A percentile compares a stretch with the other conserved stretches of the same genome.
phyloP scores from a whole-genome alignment of 2,888 invertebrate genomes.

The Drosophila anomelani region DNA sequence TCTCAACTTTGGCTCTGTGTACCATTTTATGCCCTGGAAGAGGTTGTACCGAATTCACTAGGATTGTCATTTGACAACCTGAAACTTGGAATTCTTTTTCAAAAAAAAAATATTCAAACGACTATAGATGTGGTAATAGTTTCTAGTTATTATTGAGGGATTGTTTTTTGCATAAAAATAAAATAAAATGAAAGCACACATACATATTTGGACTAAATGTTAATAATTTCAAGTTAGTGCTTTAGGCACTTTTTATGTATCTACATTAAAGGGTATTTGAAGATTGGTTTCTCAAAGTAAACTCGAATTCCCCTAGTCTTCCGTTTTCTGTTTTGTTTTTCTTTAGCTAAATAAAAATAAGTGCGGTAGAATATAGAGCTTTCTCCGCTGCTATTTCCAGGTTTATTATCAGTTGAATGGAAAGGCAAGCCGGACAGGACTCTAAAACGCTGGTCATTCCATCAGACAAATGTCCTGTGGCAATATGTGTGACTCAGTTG shows the following conservation, averaged over 20 bases:
- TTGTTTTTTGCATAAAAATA: no score
- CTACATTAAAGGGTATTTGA: neutral
- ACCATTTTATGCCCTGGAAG: constrained; percentile 3
- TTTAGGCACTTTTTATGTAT: neutral
- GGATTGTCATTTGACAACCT: no score
- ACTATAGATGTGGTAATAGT: no score
- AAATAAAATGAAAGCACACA: no score
- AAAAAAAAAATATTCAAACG: neutral
- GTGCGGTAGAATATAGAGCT: constrained; percentile 44
- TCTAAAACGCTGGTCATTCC: constrained; percentile 49
- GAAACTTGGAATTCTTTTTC: neutral
- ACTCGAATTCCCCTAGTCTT: neutral
- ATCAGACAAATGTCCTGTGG: constrained; percentile 51
- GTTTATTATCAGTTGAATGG: constrained; percentile 16
- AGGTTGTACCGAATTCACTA: neutral
- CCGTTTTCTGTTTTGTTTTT: constrained; percentile 20
- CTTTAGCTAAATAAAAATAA: constrained; percentile 62
- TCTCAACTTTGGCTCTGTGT: neutral
- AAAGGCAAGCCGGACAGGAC: constrained; percentile 45
- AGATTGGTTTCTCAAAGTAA: neutral
- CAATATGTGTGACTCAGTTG: constrained; percentile 32
- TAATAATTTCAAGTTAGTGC: no score
- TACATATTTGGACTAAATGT: no score
- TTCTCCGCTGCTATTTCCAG: constrained; percentile 32
- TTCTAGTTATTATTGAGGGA: no score